Base-by-base conservation (phyloP, 23 tunicate genomes). In the Aplidium turbinatum region DNA sequence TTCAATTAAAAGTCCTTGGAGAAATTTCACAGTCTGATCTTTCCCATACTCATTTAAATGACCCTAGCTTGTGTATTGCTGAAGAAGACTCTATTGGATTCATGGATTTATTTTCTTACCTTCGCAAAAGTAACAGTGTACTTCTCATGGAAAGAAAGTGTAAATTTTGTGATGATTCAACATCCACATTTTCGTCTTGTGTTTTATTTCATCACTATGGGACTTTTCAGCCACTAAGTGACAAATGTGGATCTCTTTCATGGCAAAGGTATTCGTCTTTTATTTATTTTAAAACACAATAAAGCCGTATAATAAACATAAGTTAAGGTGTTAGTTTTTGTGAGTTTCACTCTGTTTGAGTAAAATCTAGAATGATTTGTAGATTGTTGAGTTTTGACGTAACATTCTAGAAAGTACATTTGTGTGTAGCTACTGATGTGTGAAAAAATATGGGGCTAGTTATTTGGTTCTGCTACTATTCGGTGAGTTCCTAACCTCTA, bases 161-260 rank as follows among this genome's bases (percentile, higher is more conserved):
- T 42, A 42, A 9, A 9, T 11, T 42, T 16, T 9, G 16, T 11
- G 50, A 42, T 9, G 16, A 42, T 42, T 16, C 11, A 11, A 42
- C 16, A 9, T 16, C 50, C 16, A 11, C 16, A 9, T 16, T 6
- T 54, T 54, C 21, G 13, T 6, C 35, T 26, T 60, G 38, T 28
- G n/a, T n/a, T n/a, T 18, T 60, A 27, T 60, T 60, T 29, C 29
- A 60, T 60, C 68, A 30, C 13, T 60, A 27, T 60, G 68, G 68
- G 6, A 30, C 31, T 26, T 29, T 60, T 9, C 68, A 60, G n/a
- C 36, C 68, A 9, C 7, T 60, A 20, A 60, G 36, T 29, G 36
- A 60, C 7, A 26, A 36, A 6, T 27, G 36, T 29, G 35, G 35
- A 6, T 60, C 68, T 5, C 4, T 60, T 9, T 11, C 16, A 9